Evolutionary conservation across 2,888 invertebrate species (phyloP).

Genomic region (Himalopsyche kuldschensis): DNA sequence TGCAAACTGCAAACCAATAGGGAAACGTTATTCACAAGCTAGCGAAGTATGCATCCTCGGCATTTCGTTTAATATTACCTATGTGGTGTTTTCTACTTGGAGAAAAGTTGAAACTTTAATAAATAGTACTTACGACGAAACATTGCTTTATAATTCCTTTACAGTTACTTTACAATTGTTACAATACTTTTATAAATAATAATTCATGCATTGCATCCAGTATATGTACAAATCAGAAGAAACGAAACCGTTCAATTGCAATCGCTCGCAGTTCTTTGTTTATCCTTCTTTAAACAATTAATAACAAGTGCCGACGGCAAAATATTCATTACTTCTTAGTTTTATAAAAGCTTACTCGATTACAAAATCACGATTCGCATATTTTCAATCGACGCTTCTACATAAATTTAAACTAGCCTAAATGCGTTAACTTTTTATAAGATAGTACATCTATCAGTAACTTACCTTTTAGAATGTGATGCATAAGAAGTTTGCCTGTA

Average conservation of each 20-base stretch:
- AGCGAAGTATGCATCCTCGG: background rate
- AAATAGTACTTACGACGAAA: background rate
- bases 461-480: conserved; percentile 26
- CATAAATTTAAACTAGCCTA: background rate
- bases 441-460: background rate
- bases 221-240: background rate
- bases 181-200: background rate
- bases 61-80: background rate
- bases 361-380: conserved; percentile 16
- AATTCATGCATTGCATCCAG: background rate
- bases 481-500: conserved; percentile 13
- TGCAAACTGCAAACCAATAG: background rate
- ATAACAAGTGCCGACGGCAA: conserved; percentile 12
- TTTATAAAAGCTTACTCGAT: conserved; percentile 9
- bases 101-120: background rate
- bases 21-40: background rate
- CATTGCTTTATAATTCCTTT: conserved; percentile 6
- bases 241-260: background rate
- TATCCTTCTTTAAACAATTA: background rate
- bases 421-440: background rate
- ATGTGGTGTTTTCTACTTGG: conserved; percentile 25
- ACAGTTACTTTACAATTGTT: background rate
- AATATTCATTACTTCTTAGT: conserved; percentile 6
- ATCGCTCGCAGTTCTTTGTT: too few species aligned
- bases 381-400: background rate